Percentiles rank a stretch among this genome's conserved stretches.
Conservation (phyloP, 2,888 invertebrate genomes). For the Anthoptus insignis region DNA sequence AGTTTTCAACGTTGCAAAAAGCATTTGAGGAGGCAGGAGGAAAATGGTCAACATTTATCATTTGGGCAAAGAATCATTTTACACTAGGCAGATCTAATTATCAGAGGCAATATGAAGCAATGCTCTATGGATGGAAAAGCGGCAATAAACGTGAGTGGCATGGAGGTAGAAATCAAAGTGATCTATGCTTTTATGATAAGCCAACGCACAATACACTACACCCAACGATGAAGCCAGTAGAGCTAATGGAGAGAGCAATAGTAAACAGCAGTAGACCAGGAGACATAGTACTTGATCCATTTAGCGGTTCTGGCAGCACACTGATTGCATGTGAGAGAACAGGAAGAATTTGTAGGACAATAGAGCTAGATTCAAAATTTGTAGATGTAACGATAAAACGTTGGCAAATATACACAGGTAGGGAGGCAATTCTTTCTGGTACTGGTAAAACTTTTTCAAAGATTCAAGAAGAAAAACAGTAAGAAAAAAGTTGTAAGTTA, state of each 20-base stretch:
- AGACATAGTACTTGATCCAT: constrained; percentile 32
- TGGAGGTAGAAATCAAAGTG: constrained; percentile 31
- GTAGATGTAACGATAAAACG: constrained; percentile 15
- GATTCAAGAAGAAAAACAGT: constrained; percentile 27
- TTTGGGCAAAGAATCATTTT: constrained; percentile 22
- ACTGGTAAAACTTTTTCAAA: constrained; percentile 26
- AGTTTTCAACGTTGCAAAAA: constrained; percentile 18
- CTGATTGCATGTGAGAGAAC: constrained; percentile 25
- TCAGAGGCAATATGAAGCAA: constrained; percentile 19
- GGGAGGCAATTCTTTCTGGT: constrained; percentile 10
- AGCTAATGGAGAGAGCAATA: constrained; percentile 22
- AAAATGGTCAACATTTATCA: constrained; percentile 17
- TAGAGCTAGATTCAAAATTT: too few species aligned
- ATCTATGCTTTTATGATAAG: constrained; percentile 30
- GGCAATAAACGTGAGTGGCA: constrained; percentile 21
- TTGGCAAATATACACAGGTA: constrained; percentile 29
- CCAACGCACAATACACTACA: constrained; percentile 27
- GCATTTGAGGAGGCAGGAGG: constrained; percentile 20
- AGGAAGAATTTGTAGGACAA: too few species aligned
- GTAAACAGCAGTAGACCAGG: constrained; percentile 28
- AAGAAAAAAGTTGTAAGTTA: not conserved
- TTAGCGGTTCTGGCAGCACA: constrained; percentile 31
- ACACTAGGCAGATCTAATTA: constrained; percentile 18
- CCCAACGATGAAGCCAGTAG: constrained; percentile 19
- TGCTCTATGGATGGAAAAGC: constrained; percentile 15